Percentiles rank a stretch among this genome's conserved stretches.
These are phyloP conservation scores for Eledona agricola DNA, from an alignment of 2,888 invertebrate species.

Conservation along the genomic window DNA sequence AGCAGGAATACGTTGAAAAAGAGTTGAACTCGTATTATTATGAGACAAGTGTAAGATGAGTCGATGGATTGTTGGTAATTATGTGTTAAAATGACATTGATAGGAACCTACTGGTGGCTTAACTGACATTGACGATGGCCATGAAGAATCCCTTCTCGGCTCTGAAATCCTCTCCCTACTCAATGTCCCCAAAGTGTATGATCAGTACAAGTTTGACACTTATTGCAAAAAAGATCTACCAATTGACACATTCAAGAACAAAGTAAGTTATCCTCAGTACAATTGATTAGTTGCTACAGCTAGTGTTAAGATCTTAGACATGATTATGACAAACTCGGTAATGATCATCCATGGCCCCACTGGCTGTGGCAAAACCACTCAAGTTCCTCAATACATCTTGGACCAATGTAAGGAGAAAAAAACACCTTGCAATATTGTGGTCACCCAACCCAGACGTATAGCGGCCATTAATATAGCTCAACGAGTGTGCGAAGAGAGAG, in stretches of 20 bases:
- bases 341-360: slow-evolving; percentile 91
- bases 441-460: slow-evolving; percentile 93
- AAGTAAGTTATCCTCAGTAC: slow-evolving; percentile 37
- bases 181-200: slow-evolving; percentile 42
- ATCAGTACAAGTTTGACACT: slow-evolving; percentile 46
- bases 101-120: slow-evolving; percentile 3
- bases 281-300: slow-evolving; percentile 1
- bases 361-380: slow-evolving; percentile 94
- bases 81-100: neutral
- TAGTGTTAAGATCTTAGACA: slow-evolving; percentile 70
- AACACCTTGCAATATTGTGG: slow-evolving; percentile 82
- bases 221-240: slow-evolving; percentile 48
- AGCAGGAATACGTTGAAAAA: slow-evolving; percentile 8
- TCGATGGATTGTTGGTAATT: neutral
- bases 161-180: slow-evolving; percentile 18
- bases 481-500: slow-evolving; percentile 83
- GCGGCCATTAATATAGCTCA: slow-evolving; percentile 91
- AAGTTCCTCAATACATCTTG: slow-evolving; percentile 93
- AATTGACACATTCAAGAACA: slow-evolving; percentile 48
- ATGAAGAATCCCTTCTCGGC: slow-evolving; percentile 14
- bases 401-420: slow-evolving; percentile 74
- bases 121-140: slow-evolving; percentile 23
- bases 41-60: neutral
- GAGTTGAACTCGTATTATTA: slow-evolving; percentile 16
- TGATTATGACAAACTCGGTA: slow-evolving; percentile 75